phyloP scores from a whole-genome alignment of 2,797 vertebrate species.

The Acrossocheilus fasciatus region DNA sequence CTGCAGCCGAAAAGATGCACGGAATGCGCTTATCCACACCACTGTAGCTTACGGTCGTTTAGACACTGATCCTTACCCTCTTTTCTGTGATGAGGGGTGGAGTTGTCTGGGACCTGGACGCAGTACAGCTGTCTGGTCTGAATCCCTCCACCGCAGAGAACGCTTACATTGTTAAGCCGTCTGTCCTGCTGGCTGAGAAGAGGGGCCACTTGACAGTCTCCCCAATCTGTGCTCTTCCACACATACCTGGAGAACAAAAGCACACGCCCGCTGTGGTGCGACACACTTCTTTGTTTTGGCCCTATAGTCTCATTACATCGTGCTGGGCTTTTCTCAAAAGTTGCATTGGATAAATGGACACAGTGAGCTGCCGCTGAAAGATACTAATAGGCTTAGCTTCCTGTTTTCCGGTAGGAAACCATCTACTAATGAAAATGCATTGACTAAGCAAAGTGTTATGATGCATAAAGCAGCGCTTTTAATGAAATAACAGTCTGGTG shows the following conservation, averaged over 20 bases:
- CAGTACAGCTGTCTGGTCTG: slow-evolving; percentile 92
- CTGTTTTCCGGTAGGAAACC: slow-evolving; percentile 33
- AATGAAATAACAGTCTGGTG: slow-evolving; percentile 76
- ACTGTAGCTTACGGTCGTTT: neutral
- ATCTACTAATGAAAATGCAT: slow-evolving; percentile 70
- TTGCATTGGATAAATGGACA: slow-evolving; percentile 20
- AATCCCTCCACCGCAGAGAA: slow-evolving; percentile 90
- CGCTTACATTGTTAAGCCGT: slow-evolving; percentile 68
- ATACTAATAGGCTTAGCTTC: slow-evolving; percentile 44
- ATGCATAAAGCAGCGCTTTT: slow-evolving; percentile 72
- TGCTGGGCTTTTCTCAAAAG: slow-evolving; percentile 19
- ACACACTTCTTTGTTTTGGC: slow-evolving; percentile 20
- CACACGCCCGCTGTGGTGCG: slow-evolving; percentile 37
- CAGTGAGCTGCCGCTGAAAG: slow-evolving; percentile 30
- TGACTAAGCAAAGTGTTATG: slow-evolving; percentile 69
- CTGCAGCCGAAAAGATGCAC: neutral
- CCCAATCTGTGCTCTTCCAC: slow-evolving; percentile 94
- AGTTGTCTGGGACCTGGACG: slow-evolving; percentile 77
- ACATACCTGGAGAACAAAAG: slow-evolving; percentile 80
- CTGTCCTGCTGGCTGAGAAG: slow-evolving; percentile 84
- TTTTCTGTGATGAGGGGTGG: slow-evolving; percentile 74
- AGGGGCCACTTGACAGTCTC: slow-evolving; percentile 83
- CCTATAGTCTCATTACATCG: slow-evolving; percentile 29
- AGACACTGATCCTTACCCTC: slow-evolving; percentile 80
- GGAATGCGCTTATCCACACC: neutral